These are phyloP conservation scores for Drosophila azteca DNA, from an alignment of 1,140 invertebrate species.

Conservation along the genomic window DNA sequence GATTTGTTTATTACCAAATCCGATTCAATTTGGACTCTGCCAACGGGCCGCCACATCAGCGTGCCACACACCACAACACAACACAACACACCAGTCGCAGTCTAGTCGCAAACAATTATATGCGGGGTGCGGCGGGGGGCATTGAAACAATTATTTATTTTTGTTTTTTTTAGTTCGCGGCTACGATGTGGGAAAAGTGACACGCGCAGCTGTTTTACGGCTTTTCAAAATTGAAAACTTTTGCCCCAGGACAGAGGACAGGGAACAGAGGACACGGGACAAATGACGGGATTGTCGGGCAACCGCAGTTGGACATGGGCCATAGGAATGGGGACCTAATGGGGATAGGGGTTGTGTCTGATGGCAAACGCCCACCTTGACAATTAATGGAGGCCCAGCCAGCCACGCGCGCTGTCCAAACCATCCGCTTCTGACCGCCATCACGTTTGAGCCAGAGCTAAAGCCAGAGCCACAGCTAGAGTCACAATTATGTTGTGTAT, in stretches of 20 bases:
- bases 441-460: conserved; percentile 30
- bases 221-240: conserved; percentile 44
- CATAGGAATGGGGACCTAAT: not conserved
- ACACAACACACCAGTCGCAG: not conserved
- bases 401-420: conserved; percentile 35
- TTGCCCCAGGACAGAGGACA: conserved; percentile 8
- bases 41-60: not conserved
- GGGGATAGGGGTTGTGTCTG: no score
- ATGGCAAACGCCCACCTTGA: conserved; percentile 41
- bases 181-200: conserved; percentile 10
- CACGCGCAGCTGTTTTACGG: conserved; percentile 38
- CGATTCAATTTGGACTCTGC: conserved; percentile 15
- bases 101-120: conserved; percentile 42
- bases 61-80: no score
- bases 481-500: conserved; percentile 57
- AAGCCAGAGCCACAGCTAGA: conserved; percentile 38
- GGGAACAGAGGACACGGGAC: conserved; percentile 2
- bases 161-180: not conserved
- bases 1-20: conserved; percentile 43
- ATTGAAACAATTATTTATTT: conserved; percentile 41
- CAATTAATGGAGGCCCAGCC: conserved; percentile 57
- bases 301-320: conserved; percentile 15
- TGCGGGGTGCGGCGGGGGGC: not conserved
- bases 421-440: conserved; percentile 32
- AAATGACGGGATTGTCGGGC: conserved; percentile 6